Conservation (phyloP, 2,888 invertebrate genomes). For the Creontiades dilutus region DNA sequence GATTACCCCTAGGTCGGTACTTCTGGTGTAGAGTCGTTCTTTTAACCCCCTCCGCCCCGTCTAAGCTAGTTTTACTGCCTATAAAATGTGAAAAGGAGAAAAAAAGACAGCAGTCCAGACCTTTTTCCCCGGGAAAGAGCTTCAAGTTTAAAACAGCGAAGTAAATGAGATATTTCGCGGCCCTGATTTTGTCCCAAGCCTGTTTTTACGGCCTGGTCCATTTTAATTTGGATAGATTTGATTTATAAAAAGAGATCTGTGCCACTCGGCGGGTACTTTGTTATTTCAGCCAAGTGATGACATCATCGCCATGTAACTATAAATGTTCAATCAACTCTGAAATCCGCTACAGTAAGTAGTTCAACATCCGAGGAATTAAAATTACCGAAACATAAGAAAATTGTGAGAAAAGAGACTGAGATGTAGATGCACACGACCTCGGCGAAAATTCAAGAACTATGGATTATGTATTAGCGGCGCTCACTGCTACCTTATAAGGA, state of each 20-base stretch:
- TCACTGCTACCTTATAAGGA: too few species aligned
- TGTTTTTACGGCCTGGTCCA: conserved; percentile 17
- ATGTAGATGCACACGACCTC: too few species aligned
- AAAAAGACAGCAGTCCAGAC: conserved; percentile 12
- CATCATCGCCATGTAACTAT: too few species aligned
- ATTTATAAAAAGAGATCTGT: not conserved
- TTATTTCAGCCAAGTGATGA: too few species aligned
- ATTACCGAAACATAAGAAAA: too few species aligned
- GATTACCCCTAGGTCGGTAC: conserved; percentile 20
- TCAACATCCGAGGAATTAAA: too few species aligned
- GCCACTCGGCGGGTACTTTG: too few species aligned
- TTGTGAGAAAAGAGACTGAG: too few species aligned
- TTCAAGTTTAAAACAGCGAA: not conserved
- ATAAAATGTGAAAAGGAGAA: conserved; percentile 29
- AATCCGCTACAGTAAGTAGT: too few species aligned
- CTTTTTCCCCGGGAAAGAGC: not conserved
- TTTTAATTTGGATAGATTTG: conserved; percentile 18
- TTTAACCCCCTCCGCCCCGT: not conserved
- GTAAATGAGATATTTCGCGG: conserved; percentile 10
- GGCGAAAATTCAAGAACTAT: too few species aligned
- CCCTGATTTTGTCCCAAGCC: conserved; percentile 5
- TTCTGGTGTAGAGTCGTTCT: conserved; percentile 27
- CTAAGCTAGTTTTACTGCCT: conserved; percentile 49
- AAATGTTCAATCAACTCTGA: too few species aligned
- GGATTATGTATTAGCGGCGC: too few species aligned